A percentile compares a stretch with the other conserved stretches of the same genome.
Evolutionary conservation across 2,888 invertebrate species (phyloP).

Genomic region (Dynastes hyllus): DNA sequence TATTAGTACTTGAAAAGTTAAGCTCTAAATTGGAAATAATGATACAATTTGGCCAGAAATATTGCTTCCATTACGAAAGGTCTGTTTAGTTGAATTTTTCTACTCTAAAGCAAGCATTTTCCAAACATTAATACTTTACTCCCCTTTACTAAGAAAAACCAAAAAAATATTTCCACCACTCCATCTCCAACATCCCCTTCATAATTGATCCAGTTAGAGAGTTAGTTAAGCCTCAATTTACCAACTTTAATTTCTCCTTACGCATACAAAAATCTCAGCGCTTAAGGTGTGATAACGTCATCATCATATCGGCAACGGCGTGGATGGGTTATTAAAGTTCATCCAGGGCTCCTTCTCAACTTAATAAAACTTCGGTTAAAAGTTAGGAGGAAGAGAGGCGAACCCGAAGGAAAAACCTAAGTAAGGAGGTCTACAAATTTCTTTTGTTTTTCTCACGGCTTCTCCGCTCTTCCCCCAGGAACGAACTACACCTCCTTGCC

Average conservation of each 20-base stretch:
- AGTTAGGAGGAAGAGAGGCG: background rate
- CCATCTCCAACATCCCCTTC: background rate
- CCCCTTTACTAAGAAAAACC: too few species aligned
- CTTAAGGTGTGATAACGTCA: conserved; percentile 6
- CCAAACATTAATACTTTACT: too few species aligned
- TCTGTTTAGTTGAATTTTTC: too few species aligned
- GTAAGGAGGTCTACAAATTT: conserved; percentile 11
- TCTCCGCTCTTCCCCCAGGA: background rate
- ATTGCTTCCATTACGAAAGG: too few species aligned
- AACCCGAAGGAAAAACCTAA: background rate
- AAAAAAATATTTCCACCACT: too few species aligned
- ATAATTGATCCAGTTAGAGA: conserved; percentile 6
- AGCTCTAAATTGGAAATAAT: too few species aligned
- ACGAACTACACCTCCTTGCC: background rate
- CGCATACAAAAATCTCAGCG: background rate
- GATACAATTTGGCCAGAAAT: too few species aligned
- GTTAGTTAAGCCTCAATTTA: background rate
- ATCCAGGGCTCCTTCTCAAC: background rate
- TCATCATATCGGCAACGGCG: background rate
- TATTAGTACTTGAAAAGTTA: too few species aligned
- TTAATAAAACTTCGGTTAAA: conserved; percentile 33
- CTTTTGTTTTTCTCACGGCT: conserved; percentile 21
- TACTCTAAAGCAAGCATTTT: too few species aligned
- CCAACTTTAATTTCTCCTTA: background rate
- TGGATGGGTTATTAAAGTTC: conserved; percentile 19